Base-by-base conservation (phyloP, 2,888 invertebrate species). In the Germaria angustata region DNA sequence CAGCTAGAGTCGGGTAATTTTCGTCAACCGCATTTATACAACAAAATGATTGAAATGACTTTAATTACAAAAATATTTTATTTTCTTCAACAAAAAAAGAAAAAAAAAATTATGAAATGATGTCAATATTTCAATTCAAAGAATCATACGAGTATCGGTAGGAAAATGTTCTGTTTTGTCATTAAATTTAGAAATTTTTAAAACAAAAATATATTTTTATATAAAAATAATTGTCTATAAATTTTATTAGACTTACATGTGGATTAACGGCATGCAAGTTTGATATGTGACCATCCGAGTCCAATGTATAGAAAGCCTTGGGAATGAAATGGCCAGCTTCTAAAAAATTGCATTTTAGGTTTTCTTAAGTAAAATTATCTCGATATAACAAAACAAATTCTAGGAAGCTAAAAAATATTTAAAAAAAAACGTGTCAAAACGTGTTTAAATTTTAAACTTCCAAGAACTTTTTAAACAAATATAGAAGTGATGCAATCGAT, bases 271-370 rank as follows among this genome's bases (percentile, higher is more conserved):
- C 85, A 75, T 87, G 87, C 11, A 89, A 81, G 80, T 86, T 80
- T 13, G 90, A 91, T 51, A 86, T 88, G 65, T 87, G 90, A 4
- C 90, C 90, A 77, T 89, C 84, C 2, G 88, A 69, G 71, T 90
- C 90, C 73, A 90, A 57, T 2, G 86, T 90, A 69, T 87, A 90
- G 84, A 89, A 87, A 11, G 90, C 87, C 36, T 87, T 86, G 1
- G 90, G 90, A 57, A 91, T 84, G 24, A 89, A 90, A 36, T 87
- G 87, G 1, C 89, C 90, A 73, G 86, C 84, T 81, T 88, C 89
- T 88, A 71, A 15, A 80, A 71, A 68, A 46, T 4, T 7, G n/a
- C 1, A 28, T 15, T 15, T n/a, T n/a, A n/a, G 8, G 22, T 8
- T 15, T 11, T 0, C 5, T 28, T 63, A 32, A n/a, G 28, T 51